Base-by-base conservation (phyloP, 2,888 invertebrate genomes). In the Agonopterix arenella region DNA sequence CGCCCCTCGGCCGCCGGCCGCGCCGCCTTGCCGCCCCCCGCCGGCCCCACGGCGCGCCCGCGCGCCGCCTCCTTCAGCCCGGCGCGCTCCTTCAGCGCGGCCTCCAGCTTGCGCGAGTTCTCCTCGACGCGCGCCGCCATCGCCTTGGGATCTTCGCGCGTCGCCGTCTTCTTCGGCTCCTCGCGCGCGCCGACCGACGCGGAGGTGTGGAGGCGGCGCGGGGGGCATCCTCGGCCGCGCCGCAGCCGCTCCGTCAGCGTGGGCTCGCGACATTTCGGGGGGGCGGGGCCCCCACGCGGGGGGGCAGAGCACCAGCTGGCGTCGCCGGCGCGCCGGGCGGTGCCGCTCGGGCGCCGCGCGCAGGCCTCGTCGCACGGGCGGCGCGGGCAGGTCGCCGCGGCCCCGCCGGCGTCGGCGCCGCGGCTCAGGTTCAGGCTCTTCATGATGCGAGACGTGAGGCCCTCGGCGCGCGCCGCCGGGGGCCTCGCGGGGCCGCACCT, bases 11-110 rank as follows among this genome's bases (percentile, higher is more conserved):
- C 37, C n/a, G 47, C 11, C 16, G n/a, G 11, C 8, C 44, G 42
- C 45, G 13, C 9, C n/a, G 65, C 54, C 11, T 76, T 70, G 0
- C 76, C 77, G 2, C 57, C 57, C 1, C 68, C 72, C 11, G 8
- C 11, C 7, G 18, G n/a, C 5, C 11, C 10, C 9, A 8, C 18
- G 13, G 7, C 9, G 40, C 46, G 40, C 1, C 46, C 46, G 9
- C 38, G 16, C 3, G 11, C 46, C 11, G 68, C 69, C 51, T 64
- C 66, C 11, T 60, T 56, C 11, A 69, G 55, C 2, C 47, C 16
- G 3, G 51, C 52, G 28, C 64, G 61, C 10, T 53, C 64, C 0
- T 47, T 42, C 5, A 57, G 37, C 9, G 55, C 52, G 18, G 51
- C 36, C 11, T 52, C 42, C 36, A 62, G 45, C 8, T 49, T 45